Evolutionary conservation across 2,113 vertebrate genomes (phyloP).

Genomic region (Mohoua ochrocephala): DNA sequence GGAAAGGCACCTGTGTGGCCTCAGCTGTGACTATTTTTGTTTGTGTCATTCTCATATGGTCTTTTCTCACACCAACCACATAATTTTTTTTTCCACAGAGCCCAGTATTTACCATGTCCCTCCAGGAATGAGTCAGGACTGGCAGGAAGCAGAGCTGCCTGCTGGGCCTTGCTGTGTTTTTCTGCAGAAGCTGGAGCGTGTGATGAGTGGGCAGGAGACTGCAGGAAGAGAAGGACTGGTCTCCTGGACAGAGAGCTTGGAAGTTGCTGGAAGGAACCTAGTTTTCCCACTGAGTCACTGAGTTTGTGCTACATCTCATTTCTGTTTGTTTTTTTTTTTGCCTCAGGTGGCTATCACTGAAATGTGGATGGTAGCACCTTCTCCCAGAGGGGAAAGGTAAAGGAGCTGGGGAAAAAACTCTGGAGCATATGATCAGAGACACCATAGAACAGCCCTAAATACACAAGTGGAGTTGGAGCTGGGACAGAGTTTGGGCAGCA

Average conservation of each 20-base stretch:
- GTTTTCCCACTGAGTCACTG: background rate
- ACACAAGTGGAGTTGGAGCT: background rate
- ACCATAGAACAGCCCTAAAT: background rate
- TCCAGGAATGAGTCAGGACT: slow-evolving; percentile 58
- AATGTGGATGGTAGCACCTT: background rate
- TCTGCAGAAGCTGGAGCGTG: slow-evolving; percentile 25
- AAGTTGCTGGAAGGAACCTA: slow-evolving; percentile 38
- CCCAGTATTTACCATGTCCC: slow-evolving; percentile 34
- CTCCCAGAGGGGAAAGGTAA: background rate
- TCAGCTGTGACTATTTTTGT: background rate
- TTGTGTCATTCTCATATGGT: background rate
- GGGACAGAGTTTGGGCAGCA: background rate
- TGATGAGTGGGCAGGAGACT: slow-evolving; percentile 45
- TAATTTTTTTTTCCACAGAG: slow-evolving; percentile 8
- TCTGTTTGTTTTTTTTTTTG: background rate
- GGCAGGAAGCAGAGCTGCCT: slow-evolving; percentile 54
- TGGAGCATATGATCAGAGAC: background rate
- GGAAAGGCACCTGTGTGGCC: background rate
- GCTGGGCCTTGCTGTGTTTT: slow-evolving; percentile 6
- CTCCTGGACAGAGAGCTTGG: slow-evolving; percentile 28
- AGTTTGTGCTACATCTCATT: background rate
- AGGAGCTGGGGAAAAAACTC: background rate
- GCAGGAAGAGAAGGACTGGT: background rate
- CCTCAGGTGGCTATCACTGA: background rate
- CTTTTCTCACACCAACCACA: background rate